A percentile compares a stretch with the other conserved stretches of the same genome.
These are phyloP conservation scores for Brachionus plicatilis DNA, from an alignment of 1,140 invertebrate species.

Conservation along the genomic window DNA sequence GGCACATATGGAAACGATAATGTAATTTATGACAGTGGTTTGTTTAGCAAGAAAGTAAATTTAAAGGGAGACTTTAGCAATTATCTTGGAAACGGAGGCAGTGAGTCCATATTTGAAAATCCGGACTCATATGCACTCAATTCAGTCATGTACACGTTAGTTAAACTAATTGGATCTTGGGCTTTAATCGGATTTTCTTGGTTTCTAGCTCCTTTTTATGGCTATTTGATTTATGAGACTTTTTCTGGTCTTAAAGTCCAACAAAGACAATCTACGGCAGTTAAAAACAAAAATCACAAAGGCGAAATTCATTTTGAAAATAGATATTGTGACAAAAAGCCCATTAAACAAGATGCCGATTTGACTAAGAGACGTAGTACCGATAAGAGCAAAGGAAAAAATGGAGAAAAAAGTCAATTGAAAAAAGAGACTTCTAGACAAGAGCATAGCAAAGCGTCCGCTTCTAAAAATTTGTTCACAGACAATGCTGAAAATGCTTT, in stretches of 20 bases:
- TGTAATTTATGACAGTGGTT: neutral
- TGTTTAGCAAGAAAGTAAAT: neutral
- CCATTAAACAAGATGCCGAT: neutral
- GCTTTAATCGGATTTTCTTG: neutral
- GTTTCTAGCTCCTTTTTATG: neutral
- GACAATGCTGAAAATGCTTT: neutral
- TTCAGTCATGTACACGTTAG: neutral
- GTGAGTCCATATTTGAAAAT: constrained; percentile 1
- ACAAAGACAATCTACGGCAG: neutral
- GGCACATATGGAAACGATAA: neutral
- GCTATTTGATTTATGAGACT: neutral
- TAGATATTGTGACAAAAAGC: neutral
- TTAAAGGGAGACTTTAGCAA: neutral
- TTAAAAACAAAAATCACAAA: constrained; percentile 9
- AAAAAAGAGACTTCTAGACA: neutral
- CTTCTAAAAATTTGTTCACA: neutral
- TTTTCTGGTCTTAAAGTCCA: neutral
- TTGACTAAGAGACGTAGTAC: neutral
- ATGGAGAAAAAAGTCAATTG: neutral
- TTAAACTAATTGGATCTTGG: neutral
- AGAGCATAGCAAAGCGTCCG: neutral
- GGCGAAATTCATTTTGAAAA: constrained; percentile 7
- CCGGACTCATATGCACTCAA: neutral
- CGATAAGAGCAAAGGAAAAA: neutral
- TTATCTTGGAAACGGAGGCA: neutral